These are phyloP conservation scores for Taenaris catops DNA, from an alignment of 2,888 invertebrate species.

Conservation along the genomic window DNA sequence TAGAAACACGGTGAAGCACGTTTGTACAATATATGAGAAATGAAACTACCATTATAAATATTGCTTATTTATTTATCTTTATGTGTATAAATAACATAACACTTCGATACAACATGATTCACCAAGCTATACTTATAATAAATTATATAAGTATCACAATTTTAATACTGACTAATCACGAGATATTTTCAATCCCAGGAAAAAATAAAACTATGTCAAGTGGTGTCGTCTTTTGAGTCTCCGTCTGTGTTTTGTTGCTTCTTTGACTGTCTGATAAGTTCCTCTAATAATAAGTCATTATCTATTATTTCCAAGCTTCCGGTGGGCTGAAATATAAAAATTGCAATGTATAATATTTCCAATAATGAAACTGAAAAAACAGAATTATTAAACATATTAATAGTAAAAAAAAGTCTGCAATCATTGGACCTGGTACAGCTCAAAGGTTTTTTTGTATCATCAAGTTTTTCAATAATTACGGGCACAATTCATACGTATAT, in stretches of 20 bases:
- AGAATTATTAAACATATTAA: no score
- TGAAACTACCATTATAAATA: neutral
- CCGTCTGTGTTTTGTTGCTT: slow-evolving; percentile 42
- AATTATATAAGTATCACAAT: slow-evolving; percentile 37
- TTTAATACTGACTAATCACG: slow-evolving; percentile 63
- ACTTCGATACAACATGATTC: slow-evolving; percentile 13
- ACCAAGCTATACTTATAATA: slow-evolving; percentile 24
- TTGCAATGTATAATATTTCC: no score
- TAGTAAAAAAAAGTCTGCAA: no score
- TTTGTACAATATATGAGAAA: no score
- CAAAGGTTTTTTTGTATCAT: no score
- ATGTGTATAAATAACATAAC: slow-evolving; percentile 11
- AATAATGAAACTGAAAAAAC: no score
- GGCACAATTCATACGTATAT: no score
- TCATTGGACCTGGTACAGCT: no score
- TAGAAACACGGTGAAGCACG: no score
- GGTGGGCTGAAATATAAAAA: slow-evolving; percentile 43
- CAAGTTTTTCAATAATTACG: no score
- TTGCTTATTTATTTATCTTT: no score
- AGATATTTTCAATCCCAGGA: slow-evolving; percentile 47
- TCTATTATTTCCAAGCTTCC: slow-evolving; percentile 61
- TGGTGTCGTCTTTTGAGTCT: slow-evolving; percentile 45
- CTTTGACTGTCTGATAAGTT: slow-evolving; percentile 52
- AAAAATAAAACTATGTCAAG: slow-evolving; percentile 63
- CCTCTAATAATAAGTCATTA: slow-evolving; percentile 63